These are phyloP conservation scores for Chloroceryle amazona DNA, from an alignment of 2,797 vertebrate genomes.

Conservation along the genomic window DNA sequence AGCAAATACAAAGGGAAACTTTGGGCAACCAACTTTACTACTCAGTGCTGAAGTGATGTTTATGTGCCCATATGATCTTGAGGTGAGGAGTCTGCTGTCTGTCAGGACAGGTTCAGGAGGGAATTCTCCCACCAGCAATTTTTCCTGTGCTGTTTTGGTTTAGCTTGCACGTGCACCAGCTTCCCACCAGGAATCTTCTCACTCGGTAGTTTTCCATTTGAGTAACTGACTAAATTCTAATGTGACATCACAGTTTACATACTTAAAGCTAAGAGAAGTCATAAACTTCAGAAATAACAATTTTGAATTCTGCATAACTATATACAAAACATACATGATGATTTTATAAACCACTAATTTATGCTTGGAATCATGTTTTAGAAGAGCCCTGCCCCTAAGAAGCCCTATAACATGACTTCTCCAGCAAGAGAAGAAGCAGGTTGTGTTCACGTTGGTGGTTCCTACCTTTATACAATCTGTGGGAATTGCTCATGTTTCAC, in stretches of 20 bases:
- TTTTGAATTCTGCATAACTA: background rate
- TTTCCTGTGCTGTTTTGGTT: background rate
- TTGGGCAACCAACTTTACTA: background rate
- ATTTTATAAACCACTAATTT: background rate
- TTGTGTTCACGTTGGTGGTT: background rate
- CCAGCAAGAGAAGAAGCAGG: background rate
- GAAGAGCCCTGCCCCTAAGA: background rate
- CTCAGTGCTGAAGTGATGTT: background rate
- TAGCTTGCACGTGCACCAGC: background rate
- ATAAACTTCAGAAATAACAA: background rate
- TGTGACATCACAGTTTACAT: background rate
- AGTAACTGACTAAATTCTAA: background rate
- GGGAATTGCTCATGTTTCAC: background rate
- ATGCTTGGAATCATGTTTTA: background rate
- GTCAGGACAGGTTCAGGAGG: background rate
- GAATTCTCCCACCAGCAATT: background rate
- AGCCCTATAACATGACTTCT: background rate
- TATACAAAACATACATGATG: background rate
- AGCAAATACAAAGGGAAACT: background rate
- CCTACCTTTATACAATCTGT: background rate
- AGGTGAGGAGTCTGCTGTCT: background rate
- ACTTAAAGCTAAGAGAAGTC: background rate
- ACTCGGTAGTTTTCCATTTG: background rate
- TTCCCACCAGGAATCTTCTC: background rate
- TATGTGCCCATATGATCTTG: rapidly evolving